phyloP scores from a whole-genome alignment of 2,113 vertebrate species.

The Corythornis vintsioides region DNA sequence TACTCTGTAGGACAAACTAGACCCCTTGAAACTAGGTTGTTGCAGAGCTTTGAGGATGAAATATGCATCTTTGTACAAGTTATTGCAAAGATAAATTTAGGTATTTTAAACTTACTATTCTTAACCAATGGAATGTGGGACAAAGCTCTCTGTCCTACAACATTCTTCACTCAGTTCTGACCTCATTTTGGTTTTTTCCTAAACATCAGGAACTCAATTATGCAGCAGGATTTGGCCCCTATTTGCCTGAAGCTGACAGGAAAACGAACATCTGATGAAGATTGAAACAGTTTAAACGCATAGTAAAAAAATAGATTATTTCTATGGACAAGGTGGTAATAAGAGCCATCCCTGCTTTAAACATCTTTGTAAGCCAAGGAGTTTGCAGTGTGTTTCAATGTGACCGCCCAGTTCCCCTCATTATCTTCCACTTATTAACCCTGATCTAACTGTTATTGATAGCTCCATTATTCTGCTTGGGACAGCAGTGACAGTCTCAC shows the following conservation, averaged over 20 bases:
- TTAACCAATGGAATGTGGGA: neutral
- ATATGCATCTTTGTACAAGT: neutral
- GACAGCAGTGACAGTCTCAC: slow-evolving; percentile 48
- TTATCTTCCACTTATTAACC: slow-evolving; percentile 71
- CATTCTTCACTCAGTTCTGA: neutral
- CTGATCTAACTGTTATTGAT: slow-evolving; percentile 71
- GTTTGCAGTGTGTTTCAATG: slow-evolving; percentile 35
- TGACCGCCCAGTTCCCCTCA: slow-evolving; percentile 63
- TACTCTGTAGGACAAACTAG: neutral
- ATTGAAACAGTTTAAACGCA: neutral
- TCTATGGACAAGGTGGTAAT: neutral
- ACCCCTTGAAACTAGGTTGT: neutral
- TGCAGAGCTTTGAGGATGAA: neutral
- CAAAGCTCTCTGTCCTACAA: neutral
- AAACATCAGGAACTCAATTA: neutral
- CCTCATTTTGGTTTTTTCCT: neutral
- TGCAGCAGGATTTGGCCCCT: neutral
- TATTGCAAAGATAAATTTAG: neutral
- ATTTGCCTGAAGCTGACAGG: neutral
- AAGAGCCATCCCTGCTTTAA: neutral
- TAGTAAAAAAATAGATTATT: neutral
- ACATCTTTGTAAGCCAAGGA: neutral
- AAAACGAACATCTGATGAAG: slow-evolving; percentile 19
- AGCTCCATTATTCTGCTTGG: slow-evolving; percentile 59
- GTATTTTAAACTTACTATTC: neutral